Evolutionary conservation across 2,888 invertebrate genomes (phyloP).

Genomic region (Liodrosophila aerea): DNA sequence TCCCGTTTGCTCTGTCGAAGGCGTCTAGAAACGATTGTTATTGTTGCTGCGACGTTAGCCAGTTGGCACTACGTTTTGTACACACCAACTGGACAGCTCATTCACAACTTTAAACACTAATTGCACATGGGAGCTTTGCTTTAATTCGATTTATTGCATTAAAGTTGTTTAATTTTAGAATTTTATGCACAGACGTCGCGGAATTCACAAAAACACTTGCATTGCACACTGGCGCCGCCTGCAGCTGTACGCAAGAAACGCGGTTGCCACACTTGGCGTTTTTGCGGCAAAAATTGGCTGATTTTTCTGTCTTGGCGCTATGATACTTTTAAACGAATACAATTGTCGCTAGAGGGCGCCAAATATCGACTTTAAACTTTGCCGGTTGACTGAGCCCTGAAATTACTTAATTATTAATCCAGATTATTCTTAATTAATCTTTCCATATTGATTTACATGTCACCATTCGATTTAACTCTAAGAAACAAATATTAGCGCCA

Average conservation of each 20-base stretch:
- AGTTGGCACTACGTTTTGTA: constrained; percentile 31
- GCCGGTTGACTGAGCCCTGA: no score
- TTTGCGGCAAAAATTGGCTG: no score
- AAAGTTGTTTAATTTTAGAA: constrained; percentile 56
- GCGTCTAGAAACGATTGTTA: constrained; percentile 62
- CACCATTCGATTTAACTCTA: no score
- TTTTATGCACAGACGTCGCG: constrained; percentile 77
- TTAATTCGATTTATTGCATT: constrained; percentile 28
- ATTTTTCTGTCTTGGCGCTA: no score
- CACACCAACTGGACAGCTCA: constrained; percentile 17
- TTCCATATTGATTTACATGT: no score
- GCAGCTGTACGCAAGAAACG: constrained; percentile 41
- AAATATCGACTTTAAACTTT: no score
- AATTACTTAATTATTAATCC: no score
- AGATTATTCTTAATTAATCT: no score
- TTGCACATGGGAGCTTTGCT: constrained; percentile 37
- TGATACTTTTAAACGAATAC: no score
- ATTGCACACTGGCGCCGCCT: constrained; percentile 54
- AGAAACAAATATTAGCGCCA: no score
- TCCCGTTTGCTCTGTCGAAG: constrained; percentile 40
- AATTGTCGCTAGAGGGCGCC: no score
- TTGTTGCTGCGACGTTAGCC: constrained; percentile 53
- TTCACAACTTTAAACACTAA: constrained; percentile 41
- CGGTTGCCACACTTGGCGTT: constrained; percentile 37
- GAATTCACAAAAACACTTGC: constrained; percentile 62